Evolutionary conservation across 2,888 invertebrate species (phyloP).

Genomic region (Zygogramma bicolorata): DNA sequence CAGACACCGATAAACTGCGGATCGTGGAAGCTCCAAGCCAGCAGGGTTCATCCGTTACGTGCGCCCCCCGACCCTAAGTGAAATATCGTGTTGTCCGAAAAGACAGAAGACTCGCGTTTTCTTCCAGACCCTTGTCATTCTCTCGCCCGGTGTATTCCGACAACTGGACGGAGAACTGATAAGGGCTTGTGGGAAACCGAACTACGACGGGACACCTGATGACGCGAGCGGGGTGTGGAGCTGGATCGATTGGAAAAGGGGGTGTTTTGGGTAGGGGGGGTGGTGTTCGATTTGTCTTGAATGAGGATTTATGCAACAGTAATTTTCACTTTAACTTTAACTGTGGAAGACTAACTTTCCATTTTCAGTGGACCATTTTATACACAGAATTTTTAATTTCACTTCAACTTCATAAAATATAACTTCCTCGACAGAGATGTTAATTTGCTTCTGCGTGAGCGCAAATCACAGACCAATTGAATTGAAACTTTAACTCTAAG

Average conservation of each 20-base stretch:
- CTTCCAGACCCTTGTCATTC: constrained; percentile 91
- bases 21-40: not conserved
- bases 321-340: too few relatives aligned
- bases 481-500: too few relatives aligned
- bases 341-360: too few relatives aligned
- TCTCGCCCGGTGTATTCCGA: constrained; percentile 87
- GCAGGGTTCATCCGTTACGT: constrained; percentile 8
- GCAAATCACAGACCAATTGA: too few relatives aligned
- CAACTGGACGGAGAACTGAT: constrained; percentile 99
- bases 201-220: constrained; percentile 58
- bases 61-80: constrained; percentile 34
- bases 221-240: not conserved
- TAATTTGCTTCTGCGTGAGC: too few relatives aligned
- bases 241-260: not conserved
- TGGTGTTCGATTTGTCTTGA: too few relatives aligned
- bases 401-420: too few relatives aligned
- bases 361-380: too few relatives aligned
- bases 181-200: constrained; percentile 87
- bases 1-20: not conserved
- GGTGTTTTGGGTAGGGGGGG: too few relatives aligned
- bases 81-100: constrained; percentile 41
- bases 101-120: constrained; percentile 57
- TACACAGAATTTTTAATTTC: too few relatives aligned
- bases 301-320: too few relatives aligned
- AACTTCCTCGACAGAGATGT: too few relatives aligned